Base-by-base conservation (phyloP, 2,888 invertebrate genomes). In the Sarcophaga variegata region DNA sequence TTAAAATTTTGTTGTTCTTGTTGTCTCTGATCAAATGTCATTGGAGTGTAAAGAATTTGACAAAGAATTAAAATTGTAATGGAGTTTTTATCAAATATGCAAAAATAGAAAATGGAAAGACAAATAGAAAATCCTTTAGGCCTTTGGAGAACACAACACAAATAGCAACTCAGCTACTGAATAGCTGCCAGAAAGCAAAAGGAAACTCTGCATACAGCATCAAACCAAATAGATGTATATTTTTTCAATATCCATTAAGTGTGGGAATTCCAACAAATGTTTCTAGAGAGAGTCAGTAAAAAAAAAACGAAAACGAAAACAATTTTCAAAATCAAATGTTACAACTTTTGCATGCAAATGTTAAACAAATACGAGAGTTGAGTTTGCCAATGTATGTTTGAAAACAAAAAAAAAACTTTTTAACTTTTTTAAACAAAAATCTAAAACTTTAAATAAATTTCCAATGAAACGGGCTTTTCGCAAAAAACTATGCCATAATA, bases 261-360 rank as follows among this genome's bases (percentile, higher is more conserved):
- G 83, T 87, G 86, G 83, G 86, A 87, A 87, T 47, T 71, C 12
- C n/a, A 70, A 71, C 83, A 87, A 79, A 83, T 87, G 83, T 81
- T 63, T 67, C 47, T 14, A 71, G 20, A 77, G 60, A 63, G 14
- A 14, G 22, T n/a, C 27, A 54, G 54, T 2, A 54, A 54, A 72
- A 60, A 72, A 60, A 60, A 47, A 14, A 47, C 45, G 62, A 66
- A 63, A 82, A 74, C n/a, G 27, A 75, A 47, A 76, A 54, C n/a
- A 54, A 54, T 54, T 54, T 54, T 54, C 14, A 45, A 81, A 86
- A 81, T 81, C 81, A 83, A 83, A 78, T 25, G 74, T 63, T 74
- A 77, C 62, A 83, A 71, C 59, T 83, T 78, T 54, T 47, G 72
- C 77, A 87, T 87, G 83, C 70, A 79, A 83, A 83, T 83, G 54